A percentile compares a stretch with the other conserved stretches of the same genome.
Evolutionary conservation across 2,888 invertebrate genomes (phyloP).

Genomic region (Brachynemurus nebulosus): DNA sequence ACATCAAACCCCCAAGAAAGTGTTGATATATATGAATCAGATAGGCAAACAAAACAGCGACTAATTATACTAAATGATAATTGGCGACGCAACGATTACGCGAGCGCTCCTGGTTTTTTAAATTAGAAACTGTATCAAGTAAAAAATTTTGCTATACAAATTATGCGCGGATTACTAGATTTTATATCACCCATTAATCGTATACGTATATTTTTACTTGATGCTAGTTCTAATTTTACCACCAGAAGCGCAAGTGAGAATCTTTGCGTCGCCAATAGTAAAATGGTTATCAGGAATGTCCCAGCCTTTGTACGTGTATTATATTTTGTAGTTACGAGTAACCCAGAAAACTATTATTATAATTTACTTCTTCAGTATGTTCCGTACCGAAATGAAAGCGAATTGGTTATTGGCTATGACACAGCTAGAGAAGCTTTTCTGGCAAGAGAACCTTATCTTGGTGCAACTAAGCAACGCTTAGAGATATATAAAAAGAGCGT

Average conservation of each 20-base stretch:
- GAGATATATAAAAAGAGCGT: conserved; percentile 17
- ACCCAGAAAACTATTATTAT: conserved; percentile 23
- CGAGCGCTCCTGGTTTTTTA: too few species aligned
- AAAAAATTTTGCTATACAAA: too few species aligned
- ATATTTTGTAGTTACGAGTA: conserved; percentile 20
- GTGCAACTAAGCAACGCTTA: conserved; percentile 13
- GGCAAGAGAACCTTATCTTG: conserved; percentile 15
- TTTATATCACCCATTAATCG: too few species aligned
- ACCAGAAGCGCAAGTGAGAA: too few species aligned
- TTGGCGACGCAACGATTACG: too few species aligned
- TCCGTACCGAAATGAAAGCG: conserved; percentile 19
- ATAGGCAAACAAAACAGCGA: too few species aligned
- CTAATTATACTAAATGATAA: not conserved
- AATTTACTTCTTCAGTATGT: conserved; percentile 22
- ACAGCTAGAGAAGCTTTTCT: conserved; percentile 19
- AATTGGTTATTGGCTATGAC: conserved; percentile 19
- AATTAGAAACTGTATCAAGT: too few species aligned
- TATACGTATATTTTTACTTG: too few species aligned
- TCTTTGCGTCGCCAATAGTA: too few species aligned
- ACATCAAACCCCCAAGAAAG: not conserved
- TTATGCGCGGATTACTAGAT: too few species aligned
- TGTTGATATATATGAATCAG: too few species aligned
- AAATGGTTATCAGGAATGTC: conserved; percentile 14
- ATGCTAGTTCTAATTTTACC: too few species aligned
- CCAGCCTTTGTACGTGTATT: conserved; percentile 14